These are phyloP conservation scores for Athripsodes cinereus DNA, from an alignment of 2,888 invertebrate species.

Conservation along the genomic window DNA sequence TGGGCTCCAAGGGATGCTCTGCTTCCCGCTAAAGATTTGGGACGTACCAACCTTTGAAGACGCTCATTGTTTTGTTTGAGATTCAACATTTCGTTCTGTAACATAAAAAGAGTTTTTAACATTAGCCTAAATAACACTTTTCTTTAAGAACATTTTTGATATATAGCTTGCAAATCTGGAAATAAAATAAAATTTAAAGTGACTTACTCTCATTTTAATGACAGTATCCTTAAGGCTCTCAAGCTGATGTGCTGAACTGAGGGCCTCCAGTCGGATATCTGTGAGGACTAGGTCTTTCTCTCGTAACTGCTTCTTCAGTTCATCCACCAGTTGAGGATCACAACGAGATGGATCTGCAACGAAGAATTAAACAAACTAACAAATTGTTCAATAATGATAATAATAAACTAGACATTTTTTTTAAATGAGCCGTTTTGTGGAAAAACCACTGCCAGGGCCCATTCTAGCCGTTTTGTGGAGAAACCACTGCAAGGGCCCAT, in stretches of 20 bases:
- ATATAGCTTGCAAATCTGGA: not conserved
- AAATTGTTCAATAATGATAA: too few species aligned
- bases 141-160: not conserved
- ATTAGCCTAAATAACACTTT: not conserved
- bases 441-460: too few species aligned
- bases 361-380: too few species aligned
- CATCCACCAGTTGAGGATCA: conserved; percentile 57
- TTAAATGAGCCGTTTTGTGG: too few species aligned
- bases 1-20: conserved; percentile 49
- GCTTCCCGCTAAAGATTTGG: conserved; percentile 56
- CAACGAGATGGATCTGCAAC: conserved; percentile 23
- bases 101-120: not conserved
- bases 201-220: conserved; percentile 86
- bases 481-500: too few species aligned
- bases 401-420: too few species aligned
- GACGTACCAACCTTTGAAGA: conserved; percentile 78
- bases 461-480: too few species aligned
- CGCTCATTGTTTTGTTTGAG: conserved; percentile 96
- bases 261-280: conserved; percentile 91
- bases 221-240: conserved; percentile 95
- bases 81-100: conserved; percentile 89
- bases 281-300: conserved; percentile 96
- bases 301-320: conserved; percentile 85
- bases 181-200: too few species aligned
- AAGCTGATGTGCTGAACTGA: conserved; percentile 94